Evolutionary conservation across 2,888 invertebrate genomes (phyloP).

Genomic region (Nephrotoma flavescens): DNA sequence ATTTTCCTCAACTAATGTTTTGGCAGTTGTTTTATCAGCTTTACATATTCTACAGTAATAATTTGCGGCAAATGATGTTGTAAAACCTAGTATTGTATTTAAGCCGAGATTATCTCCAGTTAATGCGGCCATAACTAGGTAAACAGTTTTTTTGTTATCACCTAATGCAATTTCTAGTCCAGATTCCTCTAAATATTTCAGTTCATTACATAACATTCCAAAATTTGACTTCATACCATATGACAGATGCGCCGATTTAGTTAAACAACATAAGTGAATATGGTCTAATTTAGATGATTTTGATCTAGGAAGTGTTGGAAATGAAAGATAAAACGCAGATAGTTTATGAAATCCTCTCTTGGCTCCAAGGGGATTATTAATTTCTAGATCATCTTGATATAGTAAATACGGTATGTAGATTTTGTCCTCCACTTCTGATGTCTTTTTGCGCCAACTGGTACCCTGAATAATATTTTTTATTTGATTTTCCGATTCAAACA

Average conservation of each 20-base stretch:
- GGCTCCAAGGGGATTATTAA: background rate
- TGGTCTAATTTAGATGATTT: background rate
- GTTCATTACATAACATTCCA: background rate
- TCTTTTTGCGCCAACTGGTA: background rate
- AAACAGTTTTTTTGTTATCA: conserved; percentile 1
- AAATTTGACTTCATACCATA: conserved; percentile 4
- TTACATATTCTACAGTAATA: conserved; percentile 4
- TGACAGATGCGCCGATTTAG: background rate
- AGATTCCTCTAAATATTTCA: conserved; percentile 8
- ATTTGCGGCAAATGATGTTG: conserved; percentile 13
- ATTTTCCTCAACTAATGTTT: conserved; percentile 3
- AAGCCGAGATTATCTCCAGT: conserved; percentile 15
- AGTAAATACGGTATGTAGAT: background rate
- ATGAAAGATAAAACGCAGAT: background rate
- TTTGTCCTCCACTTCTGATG: background rate
- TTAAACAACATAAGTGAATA: background rate
- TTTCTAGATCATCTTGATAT: background rate
- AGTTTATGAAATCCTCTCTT: background rate
- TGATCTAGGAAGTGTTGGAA: background rate
- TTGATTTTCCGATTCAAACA: background rate
- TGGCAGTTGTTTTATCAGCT: conserved; percentile 10
- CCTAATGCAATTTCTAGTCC: background rate
- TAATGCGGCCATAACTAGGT: conserved; percentile 11
- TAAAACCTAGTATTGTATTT: conserved; percentile 13
- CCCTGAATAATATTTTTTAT: background rate